Base-by-base conservation (phyloP, 2,113 vertebrate genomes). In the Meleagris gallopavo region DNA sequence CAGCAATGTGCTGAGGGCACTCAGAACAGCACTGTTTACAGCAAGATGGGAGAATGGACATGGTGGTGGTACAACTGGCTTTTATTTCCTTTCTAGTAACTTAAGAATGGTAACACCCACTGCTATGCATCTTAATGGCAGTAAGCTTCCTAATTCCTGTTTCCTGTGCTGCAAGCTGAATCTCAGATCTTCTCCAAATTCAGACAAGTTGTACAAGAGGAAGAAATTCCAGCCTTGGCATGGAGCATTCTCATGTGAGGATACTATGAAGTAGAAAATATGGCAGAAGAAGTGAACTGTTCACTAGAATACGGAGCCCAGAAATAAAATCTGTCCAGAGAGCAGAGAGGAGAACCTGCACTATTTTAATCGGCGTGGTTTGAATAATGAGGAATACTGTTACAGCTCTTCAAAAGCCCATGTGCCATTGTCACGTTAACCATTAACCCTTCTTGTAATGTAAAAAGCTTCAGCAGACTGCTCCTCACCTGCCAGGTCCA, bases 21-120 rank as follows among this genome's bases (percentile, higher is more conserved):
- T 4, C 89, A n/a, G 32, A 81, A 17, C 58, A 19, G 32, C 62
- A 32, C 27, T 10, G 43, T 11, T 55, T 2, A 2, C 1, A 0
- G 50, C 0, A 0, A 71, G 32, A 2, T 50, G 34, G 38, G 38
- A 50, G 13, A 46, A 3, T 2, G 0, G 19, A 5, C 3, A 32
- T 7, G 27, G 60, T 38, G 30, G 3, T 43, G 36, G 5, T n/a
- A 24, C 34, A 30, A 2, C 4, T 13, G 30, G 2, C 40, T 46
- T 64, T 85, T 24, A 10, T 86, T 54, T 50, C 57, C 60, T 18
- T 60, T 69, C n/a, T 30, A 2, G 8, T 17, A 24, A 6, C 15
- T 8, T 2, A 9, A 14, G 19, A 58, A 32, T 13, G 61, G 34
- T 21, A 43, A 32, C 12, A 79, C 52, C 12, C 15, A 24, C 34